These are phyloP conservation scores for Phasia obesa DNA, from an alignment of 2,888 invertebrate species.

Conservation along the genomic window DNA sequence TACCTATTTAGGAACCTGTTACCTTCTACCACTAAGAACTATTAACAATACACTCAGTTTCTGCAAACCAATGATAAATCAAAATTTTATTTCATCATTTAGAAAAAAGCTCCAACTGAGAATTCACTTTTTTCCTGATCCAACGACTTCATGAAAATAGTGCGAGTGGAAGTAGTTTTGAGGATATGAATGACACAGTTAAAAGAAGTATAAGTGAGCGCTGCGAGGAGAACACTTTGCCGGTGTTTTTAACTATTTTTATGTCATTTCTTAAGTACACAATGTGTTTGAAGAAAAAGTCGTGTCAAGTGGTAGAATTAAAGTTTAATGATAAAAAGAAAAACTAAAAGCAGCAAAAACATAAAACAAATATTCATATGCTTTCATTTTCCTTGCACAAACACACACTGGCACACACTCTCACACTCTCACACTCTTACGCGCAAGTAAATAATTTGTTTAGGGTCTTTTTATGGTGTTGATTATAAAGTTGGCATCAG, in stretches of 20 bases:
- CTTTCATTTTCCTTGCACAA: constrained; percentile 65
- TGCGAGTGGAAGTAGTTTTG: constrained; percentile 22
- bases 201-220: constrained; percentile 20
- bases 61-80: not conserved
- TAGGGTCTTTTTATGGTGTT: constrained; percentile 43
- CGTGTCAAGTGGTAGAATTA: constrained; percentile 48
- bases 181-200: too few relatives aligned
- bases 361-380: constrained; percentile 42
- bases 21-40: too few relatives aligned
- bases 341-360: constrained; percentile 13
- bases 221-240: not conserved
- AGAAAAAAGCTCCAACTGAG: not conserved
- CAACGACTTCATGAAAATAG: constrained; percentile 9
- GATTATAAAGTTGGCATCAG: constrained; percentile 40
- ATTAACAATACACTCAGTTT: too few relatives aligned
- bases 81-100: not conserved
- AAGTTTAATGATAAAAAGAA: constrained; percentile 43
- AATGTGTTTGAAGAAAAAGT: constrained; percentile 22
- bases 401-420: not conserved
- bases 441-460: constrained; percentile 1
- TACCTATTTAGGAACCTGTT: too few relatives aligned
- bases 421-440: not conserved
- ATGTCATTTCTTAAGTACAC: constrained; percentile 27
- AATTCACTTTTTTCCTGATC: constrained; percentile 2
- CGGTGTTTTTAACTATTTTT: constrained; percentile 23